Evolutionary conservation across 2,888 invertebrate species (phyloP).

Genomic region (Blomia tropicalis): DNA sequence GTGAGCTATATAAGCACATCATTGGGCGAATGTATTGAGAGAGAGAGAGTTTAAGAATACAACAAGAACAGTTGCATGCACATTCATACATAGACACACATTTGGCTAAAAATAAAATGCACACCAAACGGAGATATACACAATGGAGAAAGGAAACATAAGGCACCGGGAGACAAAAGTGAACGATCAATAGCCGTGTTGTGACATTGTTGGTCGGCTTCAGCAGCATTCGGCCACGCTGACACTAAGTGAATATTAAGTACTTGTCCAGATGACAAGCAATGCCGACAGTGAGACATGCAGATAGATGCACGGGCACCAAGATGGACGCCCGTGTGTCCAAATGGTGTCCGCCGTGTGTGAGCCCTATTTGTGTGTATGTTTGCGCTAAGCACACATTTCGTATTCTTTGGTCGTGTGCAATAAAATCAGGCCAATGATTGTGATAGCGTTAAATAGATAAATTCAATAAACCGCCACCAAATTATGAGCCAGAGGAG

Average conservation of each 20-base stretch:
- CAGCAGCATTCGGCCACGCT: background rate
- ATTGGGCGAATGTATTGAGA: too few relatives aligned
- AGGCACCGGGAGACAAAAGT: conserved; percentile 10
- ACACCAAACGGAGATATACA: background rate
- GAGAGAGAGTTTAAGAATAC: too few relatives aligned
- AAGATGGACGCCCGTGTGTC: background rate
- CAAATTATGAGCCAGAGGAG: too few relatives aligned
- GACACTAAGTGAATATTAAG: conserved; percentile 15
- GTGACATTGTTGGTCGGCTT: conserved; percentile 1
- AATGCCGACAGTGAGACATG: background rate
- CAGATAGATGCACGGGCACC: background rate
- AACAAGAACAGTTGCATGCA: background rate
- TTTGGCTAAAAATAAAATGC: background rate
- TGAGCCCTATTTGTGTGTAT: background rate
- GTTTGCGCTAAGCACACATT: background rate
- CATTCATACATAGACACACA: background rate
- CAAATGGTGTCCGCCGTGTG: background rate
- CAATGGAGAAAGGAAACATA: conserved; percentile 2
- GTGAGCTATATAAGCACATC: too few relatives aligned
- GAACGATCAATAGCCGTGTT: conserved; percentile 7
- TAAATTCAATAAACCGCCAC: conserved; percentile 4
- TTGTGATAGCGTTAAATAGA: background rate
- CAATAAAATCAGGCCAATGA: background rate
- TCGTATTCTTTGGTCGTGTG: background rate
- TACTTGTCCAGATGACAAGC: conserved; percentile 14